phyloP scores from a whole-genome alignment of 1,140 invertebrate genomes.

The Trichomalopsis sarcophagae region DNA sequence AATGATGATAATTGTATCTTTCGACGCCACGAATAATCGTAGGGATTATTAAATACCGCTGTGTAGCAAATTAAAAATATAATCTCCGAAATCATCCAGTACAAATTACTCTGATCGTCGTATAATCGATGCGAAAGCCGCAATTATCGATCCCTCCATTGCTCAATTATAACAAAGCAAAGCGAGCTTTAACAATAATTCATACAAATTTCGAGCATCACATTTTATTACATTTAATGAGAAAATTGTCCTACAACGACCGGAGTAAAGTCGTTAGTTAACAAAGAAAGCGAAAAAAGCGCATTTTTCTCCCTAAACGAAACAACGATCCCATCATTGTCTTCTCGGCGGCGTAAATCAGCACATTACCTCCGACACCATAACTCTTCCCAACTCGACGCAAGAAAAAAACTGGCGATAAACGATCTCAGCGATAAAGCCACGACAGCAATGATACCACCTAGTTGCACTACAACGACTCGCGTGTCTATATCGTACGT shows the following conservation, averaged over 20 bases:
- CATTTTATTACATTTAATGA: not conserved
- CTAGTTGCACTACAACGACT: too few species aligned
- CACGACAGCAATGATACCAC: not conserved
- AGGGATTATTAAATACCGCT: not conserved
- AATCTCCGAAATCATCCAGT: not conserved
- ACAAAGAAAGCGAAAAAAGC: not conserved
- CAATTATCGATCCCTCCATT: not conserved
- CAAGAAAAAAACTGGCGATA: not conserved
- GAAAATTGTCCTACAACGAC: not conserved
- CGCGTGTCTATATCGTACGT: not conserved
- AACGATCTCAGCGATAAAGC: not conserved
- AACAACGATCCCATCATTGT: slow-evolving; percentile 3
- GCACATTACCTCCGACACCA: not conserved
- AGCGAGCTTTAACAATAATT: too few species aligned
- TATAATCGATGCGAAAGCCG: not conserved
- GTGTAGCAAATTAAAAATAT: not conserved
- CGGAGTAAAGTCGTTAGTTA: not conserved
- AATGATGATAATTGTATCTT: too few species aligned
- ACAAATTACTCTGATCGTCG: not conserved
- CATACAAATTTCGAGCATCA: not conserved
- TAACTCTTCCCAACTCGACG: not conserved
- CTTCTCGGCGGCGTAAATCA: not conserved
- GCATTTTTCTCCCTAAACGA: not conserved
- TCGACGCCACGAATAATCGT: too few species aligned
- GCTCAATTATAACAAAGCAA: too few species aligned